Evolutionary conservation across 1,140 invertebrate species (phyloP), one percentile per base, ranked within the genome.

Genomic region (Magallana angulata): DNA sequence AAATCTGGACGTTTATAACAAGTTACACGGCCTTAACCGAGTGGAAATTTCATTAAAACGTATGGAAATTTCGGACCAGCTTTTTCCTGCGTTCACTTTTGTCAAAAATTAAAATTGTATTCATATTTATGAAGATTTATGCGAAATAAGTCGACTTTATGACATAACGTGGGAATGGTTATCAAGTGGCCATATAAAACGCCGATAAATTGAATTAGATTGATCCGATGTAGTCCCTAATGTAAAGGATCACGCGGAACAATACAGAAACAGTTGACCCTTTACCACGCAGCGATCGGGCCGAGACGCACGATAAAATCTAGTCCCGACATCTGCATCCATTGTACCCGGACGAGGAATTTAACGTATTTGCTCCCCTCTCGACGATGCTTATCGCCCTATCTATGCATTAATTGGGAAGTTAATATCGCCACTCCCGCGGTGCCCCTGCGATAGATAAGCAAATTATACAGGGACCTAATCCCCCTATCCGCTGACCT

Each of bases 361-460:
- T 76, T 76, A 76, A 76, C 68, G 68, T 76, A 76, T 82, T 82
- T 82, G 48, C 48, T 48, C 81, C 48, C 16, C 24, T 76, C 24
- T 76, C 24, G 11, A 9, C 12, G 18, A 24, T 24, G 24, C 68
- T 76, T 76, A 76, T 76, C 68, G 68, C 68, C 68, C 81, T 57
- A 82, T 82, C 81, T 82, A 57, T 82, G 81, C 81, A 57, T 82
- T 82, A 82, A 82, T 57, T 58, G 81, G 57, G 16, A 58, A 82
- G 81, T 82, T 82, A 82, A 82, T 57, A 58, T 58, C 30, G 18
- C 11, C 36, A 16, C 18, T 24, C 60, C 56, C 60, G 56, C 64
- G 30, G 85, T 57, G 36, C 71, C 36, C 8, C 8, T 36, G 68
- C 36, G 64, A 76, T 16, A 57, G 56, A 71, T 57, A 85, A 57